Percentiles rank a stretch among this genome's conserved stretches.
Evolutionary conservation across 2,797 vertebrate genomes (phyloP).

Genomic region (Ctenosaura bakeri): DNA sequence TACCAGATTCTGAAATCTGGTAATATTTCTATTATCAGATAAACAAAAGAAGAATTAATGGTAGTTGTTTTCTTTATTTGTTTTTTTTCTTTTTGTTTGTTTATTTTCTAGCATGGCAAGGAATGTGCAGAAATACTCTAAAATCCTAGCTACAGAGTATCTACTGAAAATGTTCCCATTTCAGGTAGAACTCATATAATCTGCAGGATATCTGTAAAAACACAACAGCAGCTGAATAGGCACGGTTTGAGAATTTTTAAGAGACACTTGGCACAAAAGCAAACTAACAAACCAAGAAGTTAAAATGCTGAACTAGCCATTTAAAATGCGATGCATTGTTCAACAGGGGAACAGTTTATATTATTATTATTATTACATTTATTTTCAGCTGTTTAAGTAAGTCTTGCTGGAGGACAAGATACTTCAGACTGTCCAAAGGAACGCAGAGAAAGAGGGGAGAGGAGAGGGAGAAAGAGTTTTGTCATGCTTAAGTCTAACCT

Average conservation of each 20-base stretch:
- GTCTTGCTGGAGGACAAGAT: background rate
- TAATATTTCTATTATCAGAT: too few relatives aligned
- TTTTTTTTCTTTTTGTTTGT: background rate
- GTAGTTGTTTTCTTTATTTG: background rate
- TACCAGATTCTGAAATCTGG: slow-evolving; percentile 18
- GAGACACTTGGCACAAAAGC: slow-evolving; percentile 70
- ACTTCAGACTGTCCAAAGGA: background rate
- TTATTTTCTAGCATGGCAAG: background rate
- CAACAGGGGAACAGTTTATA: slow-evolving; percentile 4
- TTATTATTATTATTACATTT: background rate
- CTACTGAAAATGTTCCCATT: slow-evolving; percentile 60
- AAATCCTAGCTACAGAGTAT: slow-evolving; percentile 60
- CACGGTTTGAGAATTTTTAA: slow-evolving; percentile 69
- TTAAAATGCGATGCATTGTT: slow-evolving; percentile 63
- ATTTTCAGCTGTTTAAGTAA: background rate
- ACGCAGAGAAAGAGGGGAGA: too few relatives aligned
- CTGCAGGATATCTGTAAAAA: slow-evolving; percentile 70
- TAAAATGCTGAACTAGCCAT: slow-evolving; percentile 50
- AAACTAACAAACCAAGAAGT: slow-evolving; percentile 65
- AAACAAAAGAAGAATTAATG: background rate
- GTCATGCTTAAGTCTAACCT: too few relatives aligned
- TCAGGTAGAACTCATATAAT: slow-evolving; percentile 63
- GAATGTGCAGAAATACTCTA: slow-evolving; percentile 11
- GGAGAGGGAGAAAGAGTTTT: too few relatives aligned
- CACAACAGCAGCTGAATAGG: slow-evolving; percentile 70